These are phyloP conservation scores for Unio pictorum DNA, from an alignment of 2,888 invertebrate species.

Conservation along the genomic window DNA sequence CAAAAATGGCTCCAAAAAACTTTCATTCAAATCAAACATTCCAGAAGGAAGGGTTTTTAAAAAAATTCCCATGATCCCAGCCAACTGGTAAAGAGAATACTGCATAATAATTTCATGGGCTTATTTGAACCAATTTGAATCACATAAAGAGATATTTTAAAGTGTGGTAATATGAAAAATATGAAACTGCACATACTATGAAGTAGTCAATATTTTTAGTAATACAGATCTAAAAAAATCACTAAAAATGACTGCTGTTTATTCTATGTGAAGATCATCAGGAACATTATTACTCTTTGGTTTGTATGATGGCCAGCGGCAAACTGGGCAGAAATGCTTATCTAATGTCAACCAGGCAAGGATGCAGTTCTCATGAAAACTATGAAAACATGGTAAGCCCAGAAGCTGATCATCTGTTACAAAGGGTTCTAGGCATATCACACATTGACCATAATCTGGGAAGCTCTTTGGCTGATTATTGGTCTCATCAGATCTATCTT, in stretches of 20 bases:
- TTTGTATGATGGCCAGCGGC: conserved; percentile 75
- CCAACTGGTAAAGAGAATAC: no score
- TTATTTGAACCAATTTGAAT: no score
- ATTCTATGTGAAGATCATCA: conserved; percentile 29
- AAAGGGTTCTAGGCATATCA: conserved; percentile 74
- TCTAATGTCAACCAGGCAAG: conserved; percentile 73
- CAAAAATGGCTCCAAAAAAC: no score
- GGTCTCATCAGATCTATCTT: background rate
- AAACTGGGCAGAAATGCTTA: conserved; percentile 75
- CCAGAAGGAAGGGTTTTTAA: no score
- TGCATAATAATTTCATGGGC: no score
- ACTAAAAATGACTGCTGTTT: background rate
- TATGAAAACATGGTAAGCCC: conserved; percentile 75
- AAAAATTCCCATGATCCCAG: no score
- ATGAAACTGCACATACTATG: no score
- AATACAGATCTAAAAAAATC: background rate
- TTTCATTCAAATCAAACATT: no score
- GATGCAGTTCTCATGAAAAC: conserved; percentile 75
- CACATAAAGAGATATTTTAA: no score
- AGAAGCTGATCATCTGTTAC: conserved; percentile 68
- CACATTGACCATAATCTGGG: conserved; percentile 71
- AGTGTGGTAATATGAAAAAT: no score
- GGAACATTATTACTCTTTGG: conserved; percentile 41
- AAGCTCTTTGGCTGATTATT: conserved; percentile 62
- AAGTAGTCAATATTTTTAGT: no score